Percentiles rank a stretch among this genome's conserved stretches.
These are phyloP conservation scores for Lucilia sericata DNA, from an alignment of 1,140 invertebrate genomes.

Conservation along the genomic window DNA sequence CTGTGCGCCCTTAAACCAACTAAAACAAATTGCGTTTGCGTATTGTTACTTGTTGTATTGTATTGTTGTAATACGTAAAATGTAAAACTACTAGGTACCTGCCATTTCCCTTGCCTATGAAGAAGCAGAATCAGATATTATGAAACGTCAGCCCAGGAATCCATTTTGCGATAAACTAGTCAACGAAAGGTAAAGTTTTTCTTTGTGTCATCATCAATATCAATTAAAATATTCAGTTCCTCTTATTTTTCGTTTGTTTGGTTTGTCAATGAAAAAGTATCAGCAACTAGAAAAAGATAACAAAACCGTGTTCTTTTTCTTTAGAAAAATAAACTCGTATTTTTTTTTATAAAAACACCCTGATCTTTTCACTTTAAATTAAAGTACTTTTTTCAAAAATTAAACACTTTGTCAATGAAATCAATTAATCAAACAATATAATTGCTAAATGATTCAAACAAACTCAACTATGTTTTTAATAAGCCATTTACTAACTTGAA, in stretches of 20 bases:
- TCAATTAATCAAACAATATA: not conserved
- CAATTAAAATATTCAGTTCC: not conserved
- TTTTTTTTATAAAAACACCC: not conserved
- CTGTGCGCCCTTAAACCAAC: not conserved
- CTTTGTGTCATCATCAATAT: slow-evolving; percentile 32
- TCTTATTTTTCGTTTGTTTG: not conserved
- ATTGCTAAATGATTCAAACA: not conserved
- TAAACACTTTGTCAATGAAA: slow-evolving; percentile 2
- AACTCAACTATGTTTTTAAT: not conserved
- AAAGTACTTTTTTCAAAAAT: not conserved
- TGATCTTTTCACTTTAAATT: not conserved
- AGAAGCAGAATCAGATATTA: slow-evolving; percentile 99
- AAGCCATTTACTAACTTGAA: not conserved
- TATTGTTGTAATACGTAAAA: not conserved
- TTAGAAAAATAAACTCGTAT: not conserved
- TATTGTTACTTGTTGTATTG: slow-evolving; percentile 19
- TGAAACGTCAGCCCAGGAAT: slow-evolving; percentile 99
- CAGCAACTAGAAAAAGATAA: not conserved
- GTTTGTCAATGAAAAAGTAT: not conserved
- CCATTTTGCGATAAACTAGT: slow-evolving; percentile 96
- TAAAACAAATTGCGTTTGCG: slow-evolving; percentile 20
- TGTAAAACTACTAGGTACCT: slow-evolving; percentile 80
- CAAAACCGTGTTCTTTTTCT: not conserved
- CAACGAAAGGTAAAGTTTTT: slow-evolving; percentile 90
- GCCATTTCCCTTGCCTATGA: slow-evolving; percentile 99